Evolutionary conservation across 2,113 vertebrate genomes (phyloP).

Genomic region (Verasper variegatus): DNA sequence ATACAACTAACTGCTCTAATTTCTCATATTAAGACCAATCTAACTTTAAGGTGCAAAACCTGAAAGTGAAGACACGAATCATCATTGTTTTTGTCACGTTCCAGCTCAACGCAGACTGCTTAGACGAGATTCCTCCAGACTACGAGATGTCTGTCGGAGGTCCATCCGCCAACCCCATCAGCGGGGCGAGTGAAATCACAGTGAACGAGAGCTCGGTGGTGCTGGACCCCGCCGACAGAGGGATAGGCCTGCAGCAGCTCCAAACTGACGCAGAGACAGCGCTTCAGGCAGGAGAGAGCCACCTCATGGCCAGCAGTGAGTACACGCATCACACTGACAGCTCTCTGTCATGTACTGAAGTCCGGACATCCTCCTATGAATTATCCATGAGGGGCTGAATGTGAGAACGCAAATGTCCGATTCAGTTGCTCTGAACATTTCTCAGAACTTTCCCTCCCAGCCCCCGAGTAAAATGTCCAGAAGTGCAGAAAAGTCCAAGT

Average conservation of each 20-base stretch:
- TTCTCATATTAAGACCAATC: background rate
- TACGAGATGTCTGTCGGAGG: slow-evolving; percentile 89
- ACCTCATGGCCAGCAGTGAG: slow-evolving; percentile 89
- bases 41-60: background rate
- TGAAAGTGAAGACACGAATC: background rate
- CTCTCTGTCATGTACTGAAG: background rate
- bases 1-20: background rate
- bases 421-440: too few species aligned
- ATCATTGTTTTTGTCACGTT: background rate
- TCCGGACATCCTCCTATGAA: too few species aligned
- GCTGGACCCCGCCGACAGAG: slow-evolving; percentile 85
- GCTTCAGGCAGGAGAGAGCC: slow-evolving; percentile 82
- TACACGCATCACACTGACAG: slow-evolving; percentile 39
- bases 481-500: too few species aligned
- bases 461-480: too few species aligned
- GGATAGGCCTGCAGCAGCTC: slow-evolving; percentile 84
- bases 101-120: slow-evolving; percentile 91
- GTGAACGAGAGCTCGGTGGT: slow-evolving; percentile 92
- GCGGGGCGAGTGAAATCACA: slow-evolving; percentile 90
- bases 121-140: slow-evolving; percentile 90
- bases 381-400: too few species aligned
- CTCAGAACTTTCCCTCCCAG: too few species aligned
- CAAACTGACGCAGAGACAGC: slow-evolving; percentile 81
- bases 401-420: too few species aligned
- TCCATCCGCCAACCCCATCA: slow-evolving; percentile 88